A percentile compares a stretch with the other conserved stretches of the same genome.
Conservation (phyloP, 1,140 invertebrate genomes). For the Halyomorpha halys region DNA sequence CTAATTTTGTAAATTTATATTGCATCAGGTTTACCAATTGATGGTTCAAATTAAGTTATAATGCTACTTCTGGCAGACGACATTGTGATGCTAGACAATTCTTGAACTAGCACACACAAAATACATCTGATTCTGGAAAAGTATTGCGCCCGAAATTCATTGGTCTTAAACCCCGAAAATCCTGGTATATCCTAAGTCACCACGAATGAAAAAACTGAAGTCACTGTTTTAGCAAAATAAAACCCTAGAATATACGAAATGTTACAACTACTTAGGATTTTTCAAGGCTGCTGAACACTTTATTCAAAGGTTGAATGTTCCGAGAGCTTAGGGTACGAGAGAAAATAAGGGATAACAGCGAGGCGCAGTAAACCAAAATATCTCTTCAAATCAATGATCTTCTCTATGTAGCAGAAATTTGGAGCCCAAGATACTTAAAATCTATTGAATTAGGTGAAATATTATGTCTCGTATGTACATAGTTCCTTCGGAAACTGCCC, state of each 20-base stretch:
- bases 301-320: background rate
- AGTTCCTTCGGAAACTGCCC: no score
- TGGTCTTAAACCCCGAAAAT: background rate
- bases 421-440: no score
- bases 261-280: background rate
- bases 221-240: background rate
- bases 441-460: no score
- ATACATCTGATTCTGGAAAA: background rate
- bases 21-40: no score
- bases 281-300: background rate
- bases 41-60: no score
- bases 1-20: no score
- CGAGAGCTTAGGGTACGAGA: background rate
- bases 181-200: background rate
- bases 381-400: no score
- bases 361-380: no score
- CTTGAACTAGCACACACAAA: background rate
- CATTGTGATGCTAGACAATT: background rate
- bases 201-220: background rate
- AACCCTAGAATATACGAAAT: background rate
- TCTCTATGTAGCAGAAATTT: no score
- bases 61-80: background rate
- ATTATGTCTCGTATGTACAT: no score
- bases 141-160: background rate
- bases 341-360: no score